Base-by-base conservation (phyloP, 2,888 invertebrate genomes). In the Lithophane ornitopus region DNA sequence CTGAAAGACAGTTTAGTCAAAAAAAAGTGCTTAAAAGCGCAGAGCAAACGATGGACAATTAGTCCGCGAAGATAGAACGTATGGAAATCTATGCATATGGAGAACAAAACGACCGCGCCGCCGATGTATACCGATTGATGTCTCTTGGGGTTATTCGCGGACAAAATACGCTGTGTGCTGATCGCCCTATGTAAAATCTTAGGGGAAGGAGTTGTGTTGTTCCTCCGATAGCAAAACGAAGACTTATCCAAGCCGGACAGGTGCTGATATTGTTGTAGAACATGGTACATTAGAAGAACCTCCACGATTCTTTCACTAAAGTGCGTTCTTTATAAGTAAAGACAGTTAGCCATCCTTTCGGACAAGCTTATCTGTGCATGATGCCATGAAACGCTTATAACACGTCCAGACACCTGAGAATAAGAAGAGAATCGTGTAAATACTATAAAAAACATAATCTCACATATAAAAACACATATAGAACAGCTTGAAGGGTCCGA, bases 391-490 rank as follows among this genome's bases (percentile, higher is more conserved):
- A 16, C 12, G 44, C 26, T 63, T 41, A 41, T 16, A 7, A 11
- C n/a, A 41, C 19, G 26, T 11, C 19, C 26, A 0, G 11, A 44
- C 7, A 44, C 12, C 65, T 28, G 14, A n/a, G 19, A 46, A 39
- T 39, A 22, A 44, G n/a, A 66, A 44, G 4, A 16, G 28, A 63
- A 44, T 28, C 26, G 7, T 9, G 0, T 14, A 26, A 39, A 34
- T 9, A 34, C 6, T 9, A 39, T 26, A 46, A 75, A 75, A 46
- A 58, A 68, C 7, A 34, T n/a, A 12, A 34, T 80, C 87, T 82
- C 81, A 92, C 92, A 88, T 88, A 54, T 89, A 70, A 28, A 82
- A 41, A 34, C 85, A 84, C 88, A 91, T 89, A 61, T 86, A 89
- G 12, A 89, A 59, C 6, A 92, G 80, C 59, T 92, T 92, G 1